Conservation (phyloP, 2,113 vertebrate genomes). For the Semnornis frantzii region DNA sequence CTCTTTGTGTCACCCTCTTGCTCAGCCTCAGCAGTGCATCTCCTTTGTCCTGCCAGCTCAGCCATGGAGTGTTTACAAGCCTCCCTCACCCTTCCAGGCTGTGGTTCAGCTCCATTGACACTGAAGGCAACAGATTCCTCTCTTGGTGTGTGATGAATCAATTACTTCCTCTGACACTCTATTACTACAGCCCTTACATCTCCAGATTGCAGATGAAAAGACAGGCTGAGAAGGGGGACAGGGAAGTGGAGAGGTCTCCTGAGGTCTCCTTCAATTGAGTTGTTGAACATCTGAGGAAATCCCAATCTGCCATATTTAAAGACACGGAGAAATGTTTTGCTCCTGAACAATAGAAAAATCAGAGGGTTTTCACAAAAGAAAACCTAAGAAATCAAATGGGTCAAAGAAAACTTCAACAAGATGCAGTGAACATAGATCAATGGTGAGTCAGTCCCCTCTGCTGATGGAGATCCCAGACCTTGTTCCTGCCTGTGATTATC, state of each 20-base stretch:
- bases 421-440: background rate
- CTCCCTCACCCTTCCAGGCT: conserved; percentile 71
- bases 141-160: conserved; percentile 73
- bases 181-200: conserved; percentile 71
- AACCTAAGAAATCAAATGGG: conserved; percentile 51
- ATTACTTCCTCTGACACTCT: conserved; percentile 79
- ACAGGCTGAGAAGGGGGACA: conserved; percentile 50
- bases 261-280: conserved; percentile 51
- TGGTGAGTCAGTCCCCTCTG: background rate
- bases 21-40: background rate
- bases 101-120: conserved; percentile 78
- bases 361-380: conserved; percentile 32
- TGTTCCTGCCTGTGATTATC: background rate
- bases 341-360: conserved; percentile 58
- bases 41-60: conserved; percentile 73
- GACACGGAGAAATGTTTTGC: conserved; percentile 53
- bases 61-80: conserved; percentile 75
- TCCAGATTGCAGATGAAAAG: conserved; percentile 69
- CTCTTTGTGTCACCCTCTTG: conserved; percentile 36
- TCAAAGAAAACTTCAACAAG: conserved; percentile 27
- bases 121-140: conserved; percentile 73
- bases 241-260: conserved; percentile 27
- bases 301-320: conserved; percentile 58
- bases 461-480: conserved; percentile 33
- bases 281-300: conserved; percentile 56